A percentile compares a stretch with the other conserved stretches of the same genome.
Conservation (phyloP, 2,797 vertebrate species). For the Malurus splendens region DNA sequence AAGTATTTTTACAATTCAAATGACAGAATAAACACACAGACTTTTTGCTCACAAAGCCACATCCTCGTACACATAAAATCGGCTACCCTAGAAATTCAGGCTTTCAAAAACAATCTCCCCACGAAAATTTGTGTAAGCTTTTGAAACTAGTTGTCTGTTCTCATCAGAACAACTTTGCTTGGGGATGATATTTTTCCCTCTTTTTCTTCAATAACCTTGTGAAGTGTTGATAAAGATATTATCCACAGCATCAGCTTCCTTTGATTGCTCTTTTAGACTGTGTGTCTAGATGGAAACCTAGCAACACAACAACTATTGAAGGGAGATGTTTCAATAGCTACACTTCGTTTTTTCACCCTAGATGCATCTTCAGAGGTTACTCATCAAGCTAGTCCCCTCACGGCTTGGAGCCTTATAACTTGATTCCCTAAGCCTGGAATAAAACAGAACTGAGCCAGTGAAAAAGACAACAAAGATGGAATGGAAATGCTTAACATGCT, state of each 20-base stretch:
- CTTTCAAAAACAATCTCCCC: neutral
- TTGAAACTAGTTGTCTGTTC: neutral
- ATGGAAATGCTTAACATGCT: neutral
- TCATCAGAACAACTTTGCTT: neutral
- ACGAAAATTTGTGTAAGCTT: neutral
- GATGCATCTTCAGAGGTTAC: slow-evolving; percentile 15
- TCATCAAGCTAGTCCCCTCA: slow-evolving; percentile 1
- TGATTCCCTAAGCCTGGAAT: slow-evolving; percentile 12
- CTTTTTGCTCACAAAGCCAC: neutral
- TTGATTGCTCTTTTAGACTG: slow-evolving; percentile 45
- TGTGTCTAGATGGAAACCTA: slow-evolving; percentile 50
- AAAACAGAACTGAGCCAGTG: neutral
- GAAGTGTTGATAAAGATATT: slow-evolving; percentile 20
- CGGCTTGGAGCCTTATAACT: neutral
- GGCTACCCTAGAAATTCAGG: neutral
- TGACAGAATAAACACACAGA: neutral
- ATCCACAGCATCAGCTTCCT: neutral
- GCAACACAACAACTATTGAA: slow-evolving; percentile 47
- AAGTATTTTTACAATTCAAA: neutral
- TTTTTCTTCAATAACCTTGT: neutral
- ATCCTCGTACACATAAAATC: neutral
- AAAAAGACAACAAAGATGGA: neutral
- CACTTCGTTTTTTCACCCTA: slow-evolving; percentile 18
- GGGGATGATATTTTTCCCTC: neutral
- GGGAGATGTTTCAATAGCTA: slow-evolving; percentile 23